These are phyloP conservation scores for Saccopteryx leptura DNA, from an alignment of 2,113 vertebrate genomes.

Conservation along the genomic window DNA sequence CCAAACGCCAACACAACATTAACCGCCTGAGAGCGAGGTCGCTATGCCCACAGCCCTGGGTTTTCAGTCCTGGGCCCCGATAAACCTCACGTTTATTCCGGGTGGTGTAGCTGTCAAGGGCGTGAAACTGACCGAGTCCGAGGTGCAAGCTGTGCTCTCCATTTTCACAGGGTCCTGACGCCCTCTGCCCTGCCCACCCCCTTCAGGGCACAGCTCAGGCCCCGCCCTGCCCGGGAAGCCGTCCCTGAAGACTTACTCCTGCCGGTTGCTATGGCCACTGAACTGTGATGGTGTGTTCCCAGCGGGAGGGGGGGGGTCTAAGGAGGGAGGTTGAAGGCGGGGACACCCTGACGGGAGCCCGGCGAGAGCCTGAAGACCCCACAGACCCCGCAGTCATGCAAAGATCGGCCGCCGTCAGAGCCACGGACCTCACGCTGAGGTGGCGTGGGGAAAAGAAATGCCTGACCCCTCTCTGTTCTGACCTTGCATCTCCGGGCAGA, in stretches of 20 bases:
- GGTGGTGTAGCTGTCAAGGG: not conserved
- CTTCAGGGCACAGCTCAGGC: not conserved
- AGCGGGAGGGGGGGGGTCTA: not conserved
- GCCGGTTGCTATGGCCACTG: not conserved
- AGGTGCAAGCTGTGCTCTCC: not conserved
- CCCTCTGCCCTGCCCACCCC: not conserved
- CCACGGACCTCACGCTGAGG: not conserved
- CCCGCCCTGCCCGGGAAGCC: not conserved
- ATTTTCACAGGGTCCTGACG: not conserved
- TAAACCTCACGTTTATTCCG: not conserved
- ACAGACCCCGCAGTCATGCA: not conserved
- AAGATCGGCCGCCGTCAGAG: not conserved
- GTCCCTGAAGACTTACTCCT: not conserved
- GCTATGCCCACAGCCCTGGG: not conserved
- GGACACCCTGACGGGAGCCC: not conserved
- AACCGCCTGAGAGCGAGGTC: constrained; percentile 26
- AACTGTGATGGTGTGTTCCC: not conserved
- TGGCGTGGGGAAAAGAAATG: not conserved
- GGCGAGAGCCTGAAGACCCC: not conserved
- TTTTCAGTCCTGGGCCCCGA: not conserved
- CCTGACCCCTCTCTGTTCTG: not conserved
- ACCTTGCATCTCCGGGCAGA: not conserved
- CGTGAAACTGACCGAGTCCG: not conserved
- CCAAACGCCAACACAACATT: constrained; percentile 59
- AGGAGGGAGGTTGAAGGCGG: not conserved